Base-by-base conservation (phyloP, 2,888 invertebrate genomes). In the Rhimphoctona megacephalus region DNA sequence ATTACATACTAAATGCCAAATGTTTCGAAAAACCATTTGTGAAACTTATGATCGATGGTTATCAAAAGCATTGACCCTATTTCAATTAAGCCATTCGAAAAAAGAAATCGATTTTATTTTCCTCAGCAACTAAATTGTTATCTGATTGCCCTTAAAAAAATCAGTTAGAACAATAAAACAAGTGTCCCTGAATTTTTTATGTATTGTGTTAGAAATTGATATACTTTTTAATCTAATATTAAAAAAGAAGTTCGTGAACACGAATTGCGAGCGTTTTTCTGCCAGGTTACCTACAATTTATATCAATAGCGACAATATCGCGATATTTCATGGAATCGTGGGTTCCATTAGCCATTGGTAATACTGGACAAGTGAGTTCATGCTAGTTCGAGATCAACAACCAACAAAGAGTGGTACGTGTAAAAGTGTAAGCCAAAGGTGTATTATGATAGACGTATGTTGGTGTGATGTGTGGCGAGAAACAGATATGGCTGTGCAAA, bases 401-500 rank as follows among this genome's bases (percentile, higher is more conserved):
- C 76, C 74, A 85, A 83, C 83, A 80, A 70, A 81, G 84, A 76
- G 49, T 17, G 43, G 54, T 73, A 72, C 49, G 52, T 77, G 46
- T 64, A 73, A 80, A 61, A 72, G 57, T 69, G 79, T 79, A 39
- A 52, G 49, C 74, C 49, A 81, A 64, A 76, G 57, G 61, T 57
- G 72, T 85, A 67, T 78, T 85, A 57, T 81, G 73, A 81, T 73
- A 57, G 57, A 78, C 52, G 64, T 52, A 39, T 22, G 22, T 57
- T 74, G 39, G 77, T 67, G 77, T 49, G 57, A 57, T 76, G 67
- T 74, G 66, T 66, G 72, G 72, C 66, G 73, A 78, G 81, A 76
- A 81, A 81, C 72, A 77, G 85, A 73, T 85, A 81, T 78, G 81
- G 81, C 73, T 85, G 85, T 85, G 85, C 81, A 85, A 85, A 85